Base-by-base conservation (phyloP, 2,888 invertebrate genomes). In the Acleris cristana region DNA sequence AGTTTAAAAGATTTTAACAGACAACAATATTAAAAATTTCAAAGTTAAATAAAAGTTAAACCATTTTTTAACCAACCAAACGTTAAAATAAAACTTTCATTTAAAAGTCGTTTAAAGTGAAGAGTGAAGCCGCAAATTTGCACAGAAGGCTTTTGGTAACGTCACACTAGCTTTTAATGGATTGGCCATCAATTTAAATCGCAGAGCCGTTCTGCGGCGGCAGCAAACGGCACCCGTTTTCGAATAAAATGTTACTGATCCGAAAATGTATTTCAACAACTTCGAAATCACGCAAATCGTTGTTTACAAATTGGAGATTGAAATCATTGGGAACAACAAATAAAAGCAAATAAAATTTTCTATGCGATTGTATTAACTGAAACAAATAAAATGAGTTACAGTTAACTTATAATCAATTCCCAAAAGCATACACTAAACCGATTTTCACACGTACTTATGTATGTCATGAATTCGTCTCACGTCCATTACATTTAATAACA, bases 1-100 rank as follows among this genome's bases (percentile, higher is more conserved):
- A 71, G 76, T 74, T 76, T 74, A 81, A 80, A 79, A 30, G 54
- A 19, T 30, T 53, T 54, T 4, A 54, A n/a, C 8, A 16, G 4
- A 16, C 16, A 7, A 4, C 53, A 23, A 23, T 3, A 18, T 18
- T 4, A 51, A 3, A 51, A 51, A 19, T 19, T 19, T n/a, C 19
- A 12, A 51, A 10, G 10, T 18, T 19, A 1, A 51, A 51, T 19
- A 18, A 51, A 19, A 10, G 49, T 51, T 45, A 45, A 45, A 6
- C 16, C 7, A n/a, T n/a, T n/a, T 44, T 44, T 45, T 45, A 7
- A 48, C 48, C 14, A 48, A 48, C 18, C n/a, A 2, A 48, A 16
- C 48, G 48, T 48, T 48, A n/a, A 48, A 48, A 48, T n/a, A 8
- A 18, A 48, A 48, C 16, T 18, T 48, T 48, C 18, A 48, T 48